Conservation (phyloP, 2,113 vertebrate genomes). For the Shinisaurus crocodilurus region DNA sequence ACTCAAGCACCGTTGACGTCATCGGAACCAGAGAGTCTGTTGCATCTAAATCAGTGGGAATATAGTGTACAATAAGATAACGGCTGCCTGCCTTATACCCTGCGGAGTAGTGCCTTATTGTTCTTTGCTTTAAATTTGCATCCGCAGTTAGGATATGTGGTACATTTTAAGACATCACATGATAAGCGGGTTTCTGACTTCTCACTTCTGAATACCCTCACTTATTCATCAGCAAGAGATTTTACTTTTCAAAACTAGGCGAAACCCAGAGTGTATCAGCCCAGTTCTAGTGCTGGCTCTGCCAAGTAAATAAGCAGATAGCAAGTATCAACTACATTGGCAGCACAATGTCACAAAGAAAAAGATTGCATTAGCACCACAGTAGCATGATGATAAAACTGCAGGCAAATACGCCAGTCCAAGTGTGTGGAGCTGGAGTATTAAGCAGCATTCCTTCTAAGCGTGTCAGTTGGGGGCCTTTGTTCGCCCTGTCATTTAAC, state of each 20-base stretch:
- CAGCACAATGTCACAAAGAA: background rate
- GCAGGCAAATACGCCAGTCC: background rate
- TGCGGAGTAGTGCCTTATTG: conserved; percentile 11
- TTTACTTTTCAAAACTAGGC: conserved; percentile 4
- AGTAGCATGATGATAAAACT: background rate
- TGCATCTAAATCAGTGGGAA: conserved; percentile 12
- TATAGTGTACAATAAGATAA: background rate
- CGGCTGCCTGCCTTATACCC: background rate
- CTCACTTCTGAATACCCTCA: background rate
- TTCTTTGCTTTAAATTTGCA: conserved; percentile 22
- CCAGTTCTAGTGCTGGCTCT: background rate
- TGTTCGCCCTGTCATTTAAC: background rate
- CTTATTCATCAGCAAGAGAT: background rate
- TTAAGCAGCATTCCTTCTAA: background rate
- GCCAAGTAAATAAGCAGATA: background rate
- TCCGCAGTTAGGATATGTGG: background rate
- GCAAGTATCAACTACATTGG: background rate
- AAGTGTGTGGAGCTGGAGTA: background rate
- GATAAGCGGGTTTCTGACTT: background rate
- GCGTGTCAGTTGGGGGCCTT: background rate
- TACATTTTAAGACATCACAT: background rate
- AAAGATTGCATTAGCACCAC: background rate
- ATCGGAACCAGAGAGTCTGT: background rate
- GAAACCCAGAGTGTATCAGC: background rate
- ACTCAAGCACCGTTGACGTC: background rate